Evolutionary conservation across 2,113 vertebrate species (phyloP).

Genomic region (Symphodus melops): DNA sequence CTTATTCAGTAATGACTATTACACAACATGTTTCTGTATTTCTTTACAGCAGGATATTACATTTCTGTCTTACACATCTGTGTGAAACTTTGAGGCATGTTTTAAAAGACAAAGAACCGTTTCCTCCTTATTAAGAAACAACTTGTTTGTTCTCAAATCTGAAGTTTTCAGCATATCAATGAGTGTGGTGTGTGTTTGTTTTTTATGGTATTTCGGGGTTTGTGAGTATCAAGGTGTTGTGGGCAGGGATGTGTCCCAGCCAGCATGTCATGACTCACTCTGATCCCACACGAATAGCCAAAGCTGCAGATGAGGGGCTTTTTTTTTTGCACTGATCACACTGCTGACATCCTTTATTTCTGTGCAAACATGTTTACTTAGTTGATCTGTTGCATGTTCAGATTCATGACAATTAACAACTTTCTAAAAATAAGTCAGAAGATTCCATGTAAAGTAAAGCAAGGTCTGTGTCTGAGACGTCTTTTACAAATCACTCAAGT

Average conservation of each 20-base stretch:
- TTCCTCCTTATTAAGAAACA: constrained; percentile 4
- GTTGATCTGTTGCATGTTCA: constrained; percentile 23
- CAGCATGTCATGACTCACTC: constrained; percentile 43
- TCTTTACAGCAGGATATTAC: background rate
- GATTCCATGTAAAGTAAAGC: background rate
- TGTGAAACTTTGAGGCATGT: background rate
- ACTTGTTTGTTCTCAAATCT: constrained; percentile 1
- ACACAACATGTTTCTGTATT: background rate
- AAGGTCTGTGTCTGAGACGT: background rate
- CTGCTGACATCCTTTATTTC: constrained; percentile 34
- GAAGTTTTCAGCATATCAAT: background rate
- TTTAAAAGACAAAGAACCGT: background rate
- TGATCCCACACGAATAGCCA: constrained; percentile 34
- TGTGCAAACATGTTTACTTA: constrained; percentile 21
- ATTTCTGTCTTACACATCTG: background rate
- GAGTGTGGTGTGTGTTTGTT: background rate
- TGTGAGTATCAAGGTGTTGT: constrained; percentile 32
- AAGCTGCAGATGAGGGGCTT: constrained; percentile 47
- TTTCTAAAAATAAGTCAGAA: background rate
- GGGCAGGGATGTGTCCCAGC: constrained; percentile 37
- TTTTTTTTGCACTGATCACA: constrained; percentile 51
- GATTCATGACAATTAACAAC: constrained; percentile 25
- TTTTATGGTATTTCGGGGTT: constrained; percentile 41
- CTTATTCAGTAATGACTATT: constrained; percentile 12
- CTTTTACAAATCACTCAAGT: background rate